Percentiles rank a stretch among this genome's conserved stretches.
phyloP scores from a whole-genome alignment of 2,888 invertebrate genomes.

The Ariolimax columbianus region DNA sequence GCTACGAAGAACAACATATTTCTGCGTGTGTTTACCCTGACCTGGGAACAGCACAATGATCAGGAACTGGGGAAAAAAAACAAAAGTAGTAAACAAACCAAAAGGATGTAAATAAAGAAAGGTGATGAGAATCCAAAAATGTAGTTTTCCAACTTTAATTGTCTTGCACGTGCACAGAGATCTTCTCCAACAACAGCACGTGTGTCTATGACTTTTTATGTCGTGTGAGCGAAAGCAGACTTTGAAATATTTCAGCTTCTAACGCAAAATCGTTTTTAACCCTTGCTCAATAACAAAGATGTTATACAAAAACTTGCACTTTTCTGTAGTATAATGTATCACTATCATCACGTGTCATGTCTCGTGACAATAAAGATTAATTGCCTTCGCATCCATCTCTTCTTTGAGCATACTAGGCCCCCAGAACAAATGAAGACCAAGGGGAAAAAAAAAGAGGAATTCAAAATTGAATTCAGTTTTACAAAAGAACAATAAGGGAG shows the following conservation, averaged over 20 bases:
- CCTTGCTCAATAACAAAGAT: not conserved
- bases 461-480: no score
- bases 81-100: not conserved
- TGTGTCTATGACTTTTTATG: not conserved
- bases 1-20: no score
- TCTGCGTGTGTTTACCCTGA: not conserved
- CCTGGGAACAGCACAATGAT: not conserved
- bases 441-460: no score
- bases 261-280: not conserved
- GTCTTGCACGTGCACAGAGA: not conserved
- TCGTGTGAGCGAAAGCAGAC: not conserved
- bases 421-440: no score
- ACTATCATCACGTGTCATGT: no score
- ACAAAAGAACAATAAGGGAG: no score
- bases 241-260: not conserved
- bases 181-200: not conserved
- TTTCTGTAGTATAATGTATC: not conserved
- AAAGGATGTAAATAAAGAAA: not conserved
- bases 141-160: not conserved
- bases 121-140: slow-evolving; percentile 4
- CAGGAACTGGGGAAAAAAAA: not conserved
- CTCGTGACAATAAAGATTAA: no score
- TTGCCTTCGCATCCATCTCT: no score
- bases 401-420: no score
- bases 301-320: not conserved